These are phyloP conservation scores for Tinea trinotella DNA, from an alignment of 2,888 invertebrate species.

Conservation along the genomic window DNA sequence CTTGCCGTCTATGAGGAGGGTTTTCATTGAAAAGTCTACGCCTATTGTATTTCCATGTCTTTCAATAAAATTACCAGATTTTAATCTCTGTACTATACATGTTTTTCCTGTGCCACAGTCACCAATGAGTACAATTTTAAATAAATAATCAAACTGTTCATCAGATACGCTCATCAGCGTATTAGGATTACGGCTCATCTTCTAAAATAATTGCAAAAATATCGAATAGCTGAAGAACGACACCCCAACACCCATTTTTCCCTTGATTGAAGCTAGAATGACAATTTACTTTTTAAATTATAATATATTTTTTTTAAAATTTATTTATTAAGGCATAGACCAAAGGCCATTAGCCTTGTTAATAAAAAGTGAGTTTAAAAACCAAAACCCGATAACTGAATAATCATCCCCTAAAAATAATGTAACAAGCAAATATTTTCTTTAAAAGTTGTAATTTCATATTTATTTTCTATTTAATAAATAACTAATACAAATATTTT, in stretches of 20 bases:
- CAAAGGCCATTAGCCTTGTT: too few species aligned
- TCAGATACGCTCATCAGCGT: constrained; percentile 84
- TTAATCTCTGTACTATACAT: constrained; percentile 95
- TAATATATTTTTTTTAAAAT: too few species aligned
- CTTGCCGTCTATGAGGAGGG: constrained; percentile 92
- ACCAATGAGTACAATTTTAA: constrained; percentile 95
- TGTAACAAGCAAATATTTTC: too few species aligned
- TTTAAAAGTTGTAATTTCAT: too few species aligned
- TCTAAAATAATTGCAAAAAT: background rate
- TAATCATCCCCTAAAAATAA: too few species aligned
- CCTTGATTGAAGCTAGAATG: background rate
- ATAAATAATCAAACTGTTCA: constrained; percentile 92
- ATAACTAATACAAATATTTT: too few species aligned
- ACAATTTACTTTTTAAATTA: too few species aligned
- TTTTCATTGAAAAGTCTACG: constrained; percentile 99
- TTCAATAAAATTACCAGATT: constrained; percentile 95
- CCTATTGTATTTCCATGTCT: constrained; percentile 97
- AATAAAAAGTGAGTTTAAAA: too few species aligned
- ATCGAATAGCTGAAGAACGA: background rate
- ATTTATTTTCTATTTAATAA: too few species aligned
- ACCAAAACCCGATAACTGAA: too few species aligned
- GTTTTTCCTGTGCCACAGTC: constrained; percentile 94
- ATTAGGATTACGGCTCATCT: constrained; percentile 82
- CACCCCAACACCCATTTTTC: background rate
- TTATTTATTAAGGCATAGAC: too few species aligned